Evolutionary conservation across 2,113 vertebrate species (phyloP), one percentile per base, ranked within the genome.

Genomic region (Crotophaga sulcirostris): DNA sequence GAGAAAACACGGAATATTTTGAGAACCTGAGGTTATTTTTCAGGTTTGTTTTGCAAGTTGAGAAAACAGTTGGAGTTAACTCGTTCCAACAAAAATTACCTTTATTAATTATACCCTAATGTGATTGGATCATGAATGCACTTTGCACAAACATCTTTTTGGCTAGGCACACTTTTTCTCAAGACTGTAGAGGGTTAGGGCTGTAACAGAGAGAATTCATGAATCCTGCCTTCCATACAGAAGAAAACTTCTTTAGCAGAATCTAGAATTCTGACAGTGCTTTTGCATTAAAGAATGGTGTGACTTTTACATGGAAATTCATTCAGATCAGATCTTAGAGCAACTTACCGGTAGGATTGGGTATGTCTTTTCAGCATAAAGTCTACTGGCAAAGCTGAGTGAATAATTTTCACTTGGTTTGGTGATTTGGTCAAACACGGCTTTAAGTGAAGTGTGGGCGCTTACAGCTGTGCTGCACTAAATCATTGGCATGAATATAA

Each of bases 291-390:
- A 29, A 51, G 45, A 36, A 60, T 26, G n/a, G 16, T 49, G 62
- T 25, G 29, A 11, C 20, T 80, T 63, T 76, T 54, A 79, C 7
- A 42, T 42, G 44, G 15, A 54, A 81, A 73, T 77, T 58, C 9
- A 36, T 47, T 80, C 26, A n/a, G 16, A 52, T 36, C 21, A 72
- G 59, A 60, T 73, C 8, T 94, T 55, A 76, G 45, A 63, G 60
- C 60, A 59, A 96, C 97, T 97, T 70, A 97, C 96, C 8, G 62
- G 80, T 16, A 94, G 47, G 77, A 95, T 87, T 60, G 72, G 33
- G 49, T 88, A 89, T 26, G 28, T 62, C 63, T 77, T 76, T 45
- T 96, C 94, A 84, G 78, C 76, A 60, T 92, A 97, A 51, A 97
- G 11, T 68, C 76, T 92, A 1, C 78, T 95, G 87, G 92, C 96